Evolutionary conservation across 2,113 vertebrate genomes (phyloP).

Genomic region (Ageneiosus marmoratus): DNA sequence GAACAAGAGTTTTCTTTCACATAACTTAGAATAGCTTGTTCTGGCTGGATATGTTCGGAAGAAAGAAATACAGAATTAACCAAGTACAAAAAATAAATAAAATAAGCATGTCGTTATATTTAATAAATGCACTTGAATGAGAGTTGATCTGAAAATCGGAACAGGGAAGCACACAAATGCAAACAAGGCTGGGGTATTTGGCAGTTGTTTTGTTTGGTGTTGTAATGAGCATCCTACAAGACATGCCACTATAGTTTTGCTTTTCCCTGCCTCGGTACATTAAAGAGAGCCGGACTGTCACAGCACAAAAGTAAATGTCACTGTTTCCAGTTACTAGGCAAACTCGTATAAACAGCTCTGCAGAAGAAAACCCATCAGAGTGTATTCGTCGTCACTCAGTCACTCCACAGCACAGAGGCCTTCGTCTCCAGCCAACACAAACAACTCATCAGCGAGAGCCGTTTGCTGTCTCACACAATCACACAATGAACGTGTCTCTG

Average conservation of each 20-base stretch:
- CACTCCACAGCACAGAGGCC: constrained; percentile 46
- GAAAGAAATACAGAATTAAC: background rate
- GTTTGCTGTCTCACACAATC: constrained; percentile 55
- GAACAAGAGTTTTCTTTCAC: background rate
- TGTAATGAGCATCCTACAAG: background rate
- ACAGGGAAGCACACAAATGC: background rate
- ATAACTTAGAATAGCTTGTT: background rate
- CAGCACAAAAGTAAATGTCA: constrained; percentile 28
- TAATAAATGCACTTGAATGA: background rate
- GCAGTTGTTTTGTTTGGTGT: background rate
- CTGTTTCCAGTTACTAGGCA: constrained; percentile 44
- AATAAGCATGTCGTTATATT: background rate
- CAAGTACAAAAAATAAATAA: background rate
- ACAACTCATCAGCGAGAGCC: constrained; percentile 55
- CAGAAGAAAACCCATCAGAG: constrained; percentile 18
- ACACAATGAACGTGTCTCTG: constrained; percentile 26
- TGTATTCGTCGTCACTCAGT: constrained; percentile 42
- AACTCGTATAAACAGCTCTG: constrained; percentile 43
- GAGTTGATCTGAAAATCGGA: background rate
- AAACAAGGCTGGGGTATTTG: background rate
- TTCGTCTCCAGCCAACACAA: constrained; percentile 45
- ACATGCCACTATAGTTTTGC: background rate
- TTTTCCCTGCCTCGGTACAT: constrained; percentile 3
- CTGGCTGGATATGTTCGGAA: background rate
- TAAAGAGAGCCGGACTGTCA: constrained; percentile 12